Base-by-base conservation (phyloP, 2,888 invertebrate species). In the Heteromyza rotundicornis region DNA sequence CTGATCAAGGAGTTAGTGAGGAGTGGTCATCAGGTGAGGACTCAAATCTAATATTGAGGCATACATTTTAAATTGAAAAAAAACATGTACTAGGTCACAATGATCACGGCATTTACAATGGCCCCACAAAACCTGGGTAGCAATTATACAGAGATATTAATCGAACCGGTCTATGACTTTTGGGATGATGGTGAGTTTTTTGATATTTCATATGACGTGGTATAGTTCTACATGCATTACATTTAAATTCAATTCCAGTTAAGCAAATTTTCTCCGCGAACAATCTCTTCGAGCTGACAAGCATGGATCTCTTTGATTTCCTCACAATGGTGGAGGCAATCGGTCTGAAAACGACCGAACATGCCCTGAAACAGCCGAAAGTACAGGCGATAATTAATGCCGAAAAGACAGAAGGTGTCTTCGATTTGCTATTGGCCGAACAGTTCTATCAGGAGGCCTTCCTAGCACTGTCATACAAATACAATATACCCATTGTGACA, bases 361-460 rank as follows among this genome's bases (percentile, higher is more conserved):
- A 81, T 67, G 79, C 81, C 14, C 64, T 84, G 16, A 68, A 71
- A 7, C 78, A 80, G 63, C 70, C 77, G 57, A 74, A 76, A 59
- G 76, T 84, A 1, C 76, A 76, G 64, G 60, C 74, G 1, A 69
- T 84, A 5, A 78, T 84, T 20, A 69, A 78, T 51, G 73, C 78
- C 3, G 63, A 64, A 1, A 32, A 71, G 1, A 79, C 74, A 0
- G 64, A 68, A 2, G 73, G 75, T 1, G 69, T 73, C 2, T 87
- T 84, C 61, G 85, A 85, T 72, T 69, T 85, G 1, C 69, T 85
- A 8, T 66, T 85, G 1, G 78, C 79, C 17, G 83, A 84, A 44
- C 81, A 83, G 40, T 85, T 85, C 69, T 81, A 82, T 64, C 82
- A 82, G 64, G 84, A 85, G 64, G 82, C 84, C 1, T 81, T 83